phyloP scores from a whole-genome alignment of 2,113 vertebrate species.

The Pholis gunnellus region DNA sequence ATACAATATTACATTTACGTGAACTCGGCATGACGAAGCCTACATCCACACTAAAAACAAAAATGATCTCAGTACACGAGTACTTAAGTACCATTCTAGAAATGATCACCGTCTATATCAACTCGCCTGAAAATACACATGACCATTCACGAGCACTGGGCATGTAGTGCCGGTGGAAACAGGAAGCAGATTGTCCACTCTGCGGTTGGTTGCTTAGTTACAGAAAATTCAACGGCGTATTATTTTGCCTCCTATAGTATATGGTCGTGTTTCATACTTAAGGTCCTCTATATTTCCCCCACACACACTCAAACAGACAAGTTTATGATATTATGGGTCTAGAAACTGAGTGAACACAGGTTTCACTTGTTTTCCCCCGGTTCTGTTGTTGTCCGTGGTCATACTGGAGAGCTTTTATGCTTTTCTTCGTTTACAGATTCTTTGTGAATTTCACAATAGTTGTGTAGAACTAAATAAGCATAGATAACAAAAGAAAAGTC shows the following conservation, averaged over 20 bases:
- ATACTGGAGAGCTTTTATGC: neutral
- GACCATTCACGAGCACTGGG: neutral
- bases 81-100: neutral
- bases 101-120: neutral
- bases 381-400: neutral
- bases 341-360: no score
- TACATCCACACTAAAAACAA: neutral
- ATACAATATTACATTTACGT: neutral
- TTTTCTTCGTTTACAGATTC: neutral
- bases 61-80: neutral
- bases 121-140: neutral
- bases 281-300: neutral
- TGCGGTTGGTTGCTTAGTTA: neutral
- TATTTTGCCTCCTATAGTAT: neutral
- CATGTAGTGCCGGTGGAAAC: neutral
- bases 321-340: no score
- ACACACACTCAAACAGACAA: neutral
- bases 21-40: neutral
- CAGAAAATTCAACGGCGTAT: neutral
- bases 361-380: neutral
- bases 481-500: neutral
- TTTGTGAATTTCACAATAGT: no score
- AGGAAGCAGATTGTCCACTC: neutral
- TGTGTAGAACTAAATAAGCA: neutral
- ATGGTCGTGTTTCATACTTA: neutral